Percentiles rank a stretch among this genome's conserved stretches.
phyloP scores from a whole-genome alignment of 2,888 invertebrate genomes.

The Euzetes globulus region DNA sequence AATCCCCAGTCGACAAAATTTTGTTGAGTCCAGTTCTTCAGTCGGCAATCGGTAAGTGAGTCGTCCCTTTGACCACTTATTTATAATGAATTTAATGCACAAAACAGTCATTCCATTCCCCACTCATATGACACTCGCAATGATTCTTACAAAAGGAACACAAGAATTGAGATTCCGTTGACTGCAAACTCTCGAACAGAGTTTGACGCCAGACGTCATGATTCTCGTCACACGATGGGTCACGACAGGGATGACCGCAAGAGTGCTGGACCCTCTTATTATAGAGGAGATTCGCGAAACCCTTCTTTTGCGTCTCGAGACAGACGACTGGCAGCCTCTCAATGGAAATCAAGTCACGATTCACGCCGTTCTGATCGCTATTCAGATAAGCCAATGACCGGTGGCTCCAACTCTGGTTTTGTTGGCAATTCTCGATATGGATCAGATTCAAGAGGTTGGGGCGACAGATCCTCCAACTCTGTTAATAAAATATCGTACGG shows the following conservation, averaged over 20 bases:
- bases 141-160: not conserved
- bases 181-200: not conserved
- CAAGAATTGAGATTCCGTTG: not conserved
- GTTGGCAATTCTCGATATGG: not conserved
- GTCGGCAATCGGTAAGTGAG: conserved; percentile 10
- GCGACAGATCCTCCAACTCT: not conserved
- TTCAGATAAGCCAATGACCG: conserved; percentile 8
- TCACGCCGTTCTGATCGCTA: conserved; percentile 23
- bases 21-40: not conserved
- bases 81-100: not conserved
- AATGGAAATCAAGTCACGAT: conserved; percentile 27
- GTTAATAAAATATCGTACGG: not conserved
- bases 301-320: conserved; percentile 18
- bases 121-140: not conserved
- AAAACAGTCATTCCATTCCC: conserved; percentile 18
- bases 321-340: conserved; percentile 8
- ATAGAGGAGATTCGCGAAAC: not conserved
- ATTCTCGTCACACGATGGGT: not conserved
- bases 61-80: not conserved
- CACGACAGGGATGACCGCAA: conserved; percentile 3
- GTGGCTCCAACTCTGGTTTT: not conserved
- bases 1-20: not conserved
- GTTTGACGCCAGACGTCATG: conserved; percentile 4
- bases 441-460: conserved; percentile 1
- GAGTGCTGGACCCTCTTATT: not conserved